These are phyloP conservation scores for Cryptocephalus moraei DNA, from an alignment of 2,888 invertebrate genomes.

Conservation along the genomic window DNA sequence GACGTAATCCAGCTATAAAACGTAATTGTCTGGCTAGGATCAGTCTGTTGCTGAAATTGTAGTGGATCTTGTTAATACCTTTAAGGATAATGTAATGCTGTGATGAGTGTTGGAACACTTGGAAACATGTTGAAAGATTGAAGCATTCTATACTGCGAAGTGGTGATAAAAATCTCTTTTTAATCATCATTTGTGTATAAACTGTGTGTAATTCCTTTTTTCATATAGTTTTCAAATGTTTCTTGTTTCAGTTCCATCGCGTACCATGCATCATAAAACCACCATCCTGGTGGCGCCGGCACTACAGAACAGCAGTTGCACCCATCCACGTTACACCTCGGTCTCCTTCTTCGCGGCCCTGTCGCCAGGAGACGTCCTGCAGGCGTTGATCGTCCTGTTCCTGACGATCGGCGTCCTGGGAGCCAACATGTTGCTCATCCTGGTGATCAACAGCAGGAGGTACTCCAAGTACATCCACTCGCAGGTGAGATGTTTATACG, in stretches of 20 bases:
- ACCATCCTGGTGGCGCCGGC: slow-evolving; percentile 70
- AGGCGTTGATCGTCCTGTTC: slow-evolving; percentile 65
- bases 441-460: slow-evolving; percentile 73
- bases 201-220: no score
- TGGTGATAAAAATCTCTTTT: no score
- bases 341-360: slow-evolving; percentile 55
- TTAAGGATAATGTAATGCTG: no score
- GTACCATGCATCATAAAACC: slow-evolving; percentile 43
- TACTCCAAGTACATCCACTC: slow-evolving; percentile 80
- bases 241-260: neutral
- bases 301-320: slow-evolving; percentile 74
- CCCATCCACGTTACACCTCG: slow-evolving; percentile 53
- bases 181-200: no score
- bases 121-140: no score
- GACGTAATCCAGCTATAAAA: no score
- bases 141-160: no score
- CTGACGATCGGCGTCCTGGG: slow-evolving; percentile 70
- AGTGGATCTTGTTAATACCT: no score
- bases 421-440: slow-evolving; percentile 69
- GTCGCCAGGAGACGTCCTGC: slow-evolving; percentile 61
- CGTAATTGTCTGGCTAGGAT: no score
- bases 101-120: no score
- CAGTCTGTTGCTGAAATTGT: no score
- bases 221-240: no score
- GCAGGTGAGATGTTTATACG: slow-evolving; percentile 49